Evolutionary conservation across 1,140 invertebrate genomes (phyloP).

Genomic region (Leptoteleia sp.): DNA sequence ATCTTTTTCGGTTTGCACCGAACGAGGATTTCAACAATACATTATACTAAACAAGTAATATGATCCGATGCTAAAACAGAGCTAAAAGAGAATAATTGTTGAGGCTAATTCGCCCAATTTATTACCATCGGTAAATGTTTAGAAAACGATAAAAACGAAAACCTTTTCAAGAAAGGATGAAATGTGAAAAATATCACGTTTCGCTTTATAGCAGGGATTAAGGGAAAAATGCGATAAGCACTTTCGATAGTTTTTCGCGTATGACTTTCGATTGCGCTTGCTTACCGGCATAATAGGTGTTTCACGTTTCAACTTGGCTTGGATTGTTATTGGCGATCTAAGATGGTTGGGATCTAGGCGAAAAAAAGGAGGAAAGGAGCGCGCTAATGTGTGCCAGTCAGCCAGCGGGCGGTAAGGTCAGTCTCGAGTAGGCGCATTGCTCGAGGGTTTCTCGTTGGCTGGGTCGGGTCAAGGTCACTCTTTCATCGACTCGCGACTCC

Average conservation of each 20-base stretch:
- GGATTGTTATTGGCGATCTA: conserved; percentile 28
- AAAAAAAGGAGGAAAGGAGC: conserved; percentile 45
- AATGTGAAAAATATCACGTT: too few relatives aligned
- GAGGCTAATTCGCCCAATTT: too few relatives aligned
- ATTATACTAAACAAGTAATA: too few relatives aligned
- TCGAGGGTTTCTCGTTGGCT: conserved; percentile 52
- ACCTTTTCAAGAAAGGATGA: too few relatives aligned
- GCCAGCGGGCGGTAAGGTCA: conserved; percentile 53
- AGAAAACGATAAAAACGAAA: too few relatives aligned
- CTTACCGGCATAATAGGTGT: background rate
- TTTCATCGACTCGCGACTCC: conserved; percentile 45
- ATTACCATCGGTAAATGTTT: too few relatives aligned
- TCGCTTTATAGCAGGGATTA: too few relatives aligned
- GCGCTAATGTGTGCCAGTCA: conserved; percentile 62
- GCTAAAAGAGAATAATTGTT: too few relatives aligned
- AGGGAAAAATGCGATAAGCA: too few relatives aligned
- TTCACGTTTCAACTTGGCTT: background rate
- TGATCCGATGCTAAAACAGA: too few relatives aligned
- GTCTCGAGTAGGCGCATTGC: conserved; percentile 53
- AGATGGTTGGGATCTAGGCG: conserved; percentile 32
- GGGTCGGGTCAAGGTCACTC: conserved; percentile 64
- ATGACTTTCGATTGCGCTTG: conserved; percentile 5
- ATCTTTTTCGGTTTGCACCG: too few relatives aligned
- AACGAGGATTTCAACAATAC: too few relatives aligned
- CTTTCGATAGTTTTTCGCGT: conserved; percentile 7